phyloP scores from a whole-genome alignment of 2,113 vertebrate species.

The Larimichthys crocea region DNA sequence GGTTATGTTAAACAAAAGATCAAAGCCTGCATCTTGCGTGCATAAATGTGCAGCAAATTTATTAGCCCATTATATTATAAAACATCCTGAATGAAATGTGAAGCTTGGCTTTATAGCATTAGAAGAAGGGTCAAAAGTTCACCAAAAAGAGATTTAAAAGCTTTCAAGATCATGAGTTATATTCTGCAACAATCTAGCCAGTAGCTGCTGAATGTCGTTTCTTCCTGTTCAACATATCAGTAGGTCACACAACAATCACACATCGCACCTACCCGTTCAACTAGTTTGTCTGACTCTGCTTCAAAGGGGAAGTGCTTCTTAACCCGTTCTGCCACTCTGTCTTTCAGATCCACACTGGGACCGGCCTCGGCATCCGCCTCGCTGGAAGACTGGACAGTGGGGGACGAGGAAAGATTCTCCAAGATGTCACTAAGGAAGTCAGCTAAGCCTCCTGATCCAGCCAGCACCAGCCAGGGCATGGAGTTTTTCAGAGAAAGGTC shows the following conservation, averaged over 20 bases:
- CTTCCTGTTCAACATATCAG: neutral
- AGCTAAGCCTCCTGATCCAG: constrained; percentile 88
- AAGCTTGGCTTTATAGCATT: neutral
- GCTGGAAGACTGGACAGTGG: constrained; percentile 53
- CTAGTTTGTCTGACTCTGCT: constrained; percentile 74
- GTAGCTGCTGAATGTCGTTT: neutral
- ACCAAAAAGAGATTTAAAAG: neutral
- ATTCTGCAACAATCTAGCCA: neutral
- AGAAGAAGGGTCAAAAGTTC: neutral
- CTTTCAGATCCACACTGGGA: constrained; percentile 69
- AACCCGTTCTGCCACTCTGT: constrained; percentile 76
- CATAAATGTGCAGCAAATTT: neutral
- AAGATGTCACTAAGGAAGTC: constrained; percentile 88
- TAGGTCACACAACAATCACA: neutral
- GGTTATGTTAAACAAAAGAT: neutral
- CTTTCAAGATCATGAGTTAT: neutral
- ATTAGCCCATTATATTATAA: neutral
- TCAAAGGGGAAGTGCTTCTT: constrained; percentile 80
- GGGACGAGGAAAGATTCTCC: constrained; percentile 74
- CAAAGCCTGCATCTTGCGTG: neutral
- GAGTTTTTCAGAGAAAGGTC: constrained; percentile 85
- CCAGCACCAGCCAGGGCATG: constrained; percentile 90
- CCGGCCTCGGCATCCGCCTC: constrained; percentile 63
- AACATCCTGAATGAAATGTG: neutral
- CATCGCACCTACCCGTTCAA: constrained; percentile 76